A percentile compares a stretch with the other conserved stretches of the same genome.
phyloP scores from a whole-genome alignment of 2,113 vertebrate genomes.

The Psammodynastes pulverulentus region DNA sequence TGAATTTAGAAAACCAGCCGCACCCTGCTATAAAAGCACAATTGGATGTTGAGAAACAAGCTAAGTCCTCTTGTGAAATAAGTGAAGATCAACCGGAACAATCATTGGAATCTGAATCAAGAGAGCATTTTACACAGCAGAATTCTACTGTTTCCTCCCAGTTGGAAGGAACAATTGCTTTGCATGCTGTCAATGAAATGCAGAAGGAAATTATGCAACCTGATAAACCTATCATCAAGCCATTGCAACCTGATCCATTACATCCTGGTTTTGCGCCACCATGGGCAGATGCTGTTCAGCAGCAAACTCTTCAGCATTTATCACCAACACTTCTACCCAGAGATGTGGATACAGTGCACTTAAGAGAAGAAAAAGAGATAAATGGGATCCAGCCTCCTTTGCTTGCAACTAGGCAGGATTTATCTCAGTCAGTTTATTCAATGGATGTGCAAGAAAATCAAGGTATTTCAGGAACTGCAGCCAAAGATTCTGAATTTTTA shows the following conservation, averaged over 20 bases:
- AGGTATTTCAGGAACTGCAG: conserved; percentile 6
- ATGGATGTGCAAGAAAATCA: conserved; percentile 32
- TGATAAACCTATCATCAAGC: neutral
- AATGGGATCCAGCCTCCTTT: conserved; percentile 15
- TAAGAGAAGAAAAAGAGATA: conserved; percentile 2
- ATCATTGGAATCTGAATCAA: neutral
- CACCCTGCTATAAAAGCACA: neutral
- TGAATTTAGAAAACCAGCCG: neutral
- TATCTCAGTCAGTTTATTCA: conserved; percentile 11
- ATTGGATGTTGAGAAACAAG: neutral
- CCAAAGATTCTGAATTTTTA: conserved; percentile 21
- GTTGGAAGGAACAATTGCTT: neutral
- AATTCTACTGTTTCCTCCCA: conserved; percentile 18
- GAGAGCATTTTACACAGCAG: neutral
- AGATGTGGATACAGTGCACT: neutral
- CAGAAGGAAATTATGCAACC: conserved; percentile 20
- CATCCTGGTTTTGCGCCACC: neutral
- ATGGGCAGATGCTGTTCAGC: neutral
- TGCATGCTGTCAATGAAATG: neutral
- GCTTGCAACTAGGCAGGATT: neutral
- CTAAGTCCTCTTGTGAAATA: neutral
- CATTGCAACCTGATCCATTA: neutral
- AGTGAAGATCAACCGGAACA: neutral
- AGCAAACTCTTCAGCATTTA: neutral
- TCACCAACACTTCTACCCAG: neutral